Evolutionary conservation across 2,113 vertebrate species (phyloP).

Genomic region (Anguilla japonica): DNA sequence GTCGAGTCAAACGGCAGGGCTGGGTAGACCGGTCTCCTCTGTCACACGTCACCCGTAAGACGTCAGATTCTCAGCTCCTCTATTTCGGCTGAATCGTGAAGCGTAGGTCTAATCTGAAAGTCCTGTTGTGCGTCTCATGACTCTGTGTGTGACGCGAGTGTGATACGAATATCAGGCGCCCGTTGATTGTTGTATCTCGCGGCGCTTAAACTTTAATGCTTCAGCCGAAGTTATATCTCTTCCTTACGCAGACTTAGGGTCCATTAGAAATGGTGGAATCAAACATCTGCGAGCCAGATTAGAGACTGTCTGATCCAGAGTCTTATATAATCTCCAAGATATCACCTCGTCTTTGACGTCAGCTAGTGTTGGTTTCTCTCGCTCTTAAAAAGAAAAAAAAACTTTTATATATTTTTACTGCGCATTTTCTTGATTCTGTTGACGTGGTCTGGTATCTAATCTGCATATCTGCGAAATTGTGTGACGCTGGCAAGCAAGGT

Average conservation of each 20-base stretch:
- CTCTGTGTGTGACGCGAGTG: neutral
- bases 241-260: neutral
- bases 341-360: constrained; percentile 18
- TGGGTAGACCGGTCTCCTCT: too few relatives aligned
- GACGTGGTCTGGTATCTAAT: neutral
- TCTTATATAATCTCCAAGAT: neutral
- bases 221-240: neutral
- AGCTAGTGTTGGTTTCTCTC: neutral
- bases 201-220: neutral
- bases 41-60: neutral
- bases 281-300: constrained; percentile 18
- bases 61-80: neutral
- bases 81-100: neutral
- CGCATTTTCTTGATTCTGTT: constrained; percentile 1
- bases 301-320: neutral
- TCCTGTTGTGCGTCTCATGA: neutral
- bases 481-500: neutral
- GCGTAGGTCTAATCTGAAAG: neutral
- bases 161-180: neutral
- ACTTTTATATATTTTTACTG: neutral
- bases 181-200: neutral
- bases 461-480: neutral
- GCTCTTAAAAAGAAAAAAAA: neutral
- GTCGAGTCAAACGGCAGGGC: neutral
- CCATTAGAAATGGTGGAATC: constrained; percentile 2